Evolutionary conservation across 2,113 vertebrate genomes (phyloP), one percentile per base, ranked within the genome.

Genomic region (Phyllopteryx taeniolatus): DNA sequence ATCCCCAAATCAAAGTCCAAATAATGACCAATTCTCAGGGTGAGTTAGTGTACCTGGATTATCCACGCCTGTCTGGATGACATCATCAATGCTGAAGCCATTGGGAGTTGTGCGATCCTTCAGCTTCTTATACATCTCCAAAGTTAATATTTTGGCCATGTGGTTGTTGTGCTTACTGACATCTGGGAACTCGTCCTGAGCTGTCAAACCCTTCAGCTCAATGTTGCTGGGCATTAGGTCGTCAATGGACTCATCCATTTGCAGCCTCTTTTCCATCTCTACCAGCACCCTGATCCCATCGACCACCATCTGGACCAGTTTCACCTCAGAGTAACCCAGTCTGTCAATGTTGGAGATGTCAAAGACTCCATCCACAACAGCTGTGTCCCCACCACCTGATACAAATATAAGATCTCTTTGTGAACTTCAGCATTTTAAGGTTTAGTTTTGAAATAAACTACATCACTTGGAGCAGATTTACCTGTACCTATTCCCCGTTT

Each of bases 321-420:
- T 66, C 44, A 66, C 64, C 14, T 66, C 64, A 1, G 64, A 47
- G 44, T 47, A 47, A 49, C 64, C 64, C 64, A 66, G n/a, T 66
- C 64, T 66, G 44, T 66, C 64, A 22, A 31, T 47, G 64, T 66
- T 66, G n/a, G 64, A 66, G 64, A 66, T 66, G 64, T 66, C 44
- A 66, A 66, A 66, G 14, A 66, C 64, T 31, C 43, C 64, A 47
- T 66, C 64, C 43, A 46, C 42, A 15, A 66, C 64, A 31, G 43
- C 44, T 15, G 44, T 27, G 64, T 66, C 64, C 3, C 44, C 64
- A 10, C 64, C 64, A 47, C 43, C 64, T 66, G 44, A 3, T 17
- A 8, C 22, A 46, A 47, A 47, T 15, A 2, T 1, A 13, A 17
- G 12, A 27, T 7, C 56, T 8, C 35, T 63, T 12, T 11, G 19